These are phyloP conservation scores for Mesodorylaimus sp. DNA, from an alignment of 2,888 invertebrate genomes.

Conservation along the genomic window DNA sequence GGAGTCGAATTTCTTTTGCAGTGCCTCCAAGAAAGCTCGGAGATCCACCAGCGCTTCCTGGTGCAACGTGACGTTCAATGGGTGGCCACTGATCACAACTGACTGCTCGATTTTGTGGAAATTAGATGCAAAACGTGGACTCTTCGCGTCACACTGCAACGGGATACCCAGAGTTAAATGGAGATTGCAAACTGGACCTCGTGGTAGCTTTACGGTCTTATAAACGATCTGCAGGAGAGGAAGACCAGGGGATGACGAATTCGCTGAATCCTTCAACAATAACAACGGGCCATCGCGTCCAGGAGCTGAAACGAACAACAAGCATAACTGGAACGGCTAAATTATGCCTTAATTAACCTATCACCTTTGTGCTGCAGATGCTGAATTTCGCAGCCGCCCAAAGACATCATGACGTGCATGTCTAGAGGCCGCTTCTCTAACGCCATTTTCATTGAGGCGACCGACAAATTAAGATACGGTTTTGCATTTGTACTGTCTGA, in stretches of 20 bases:
- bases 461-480: slow-evolving; percentile 9
- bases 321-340: too few species aligned
- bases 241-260: too few species aligned
- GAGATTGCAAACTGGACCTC: too few species aligned
- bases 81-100: slow-evolving; percentile 60
- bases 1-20: slow-evolving; percentile 14
- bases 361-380: slow-evolving; percentile 41
- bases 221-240: too few species aligned
- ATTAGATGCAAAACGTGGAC: slow-evolving; percentile 34
- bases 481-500: neutral
- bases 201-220: too few species aligned
- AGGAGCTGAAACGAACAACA: too few species aligned
- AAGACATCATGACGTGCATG: slow-evolving; percentile 44
- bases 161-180: too few species aligned
- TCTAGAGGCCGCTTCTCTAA: slow-evolving; percentile 59
- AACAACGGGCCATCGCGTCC: too few species aligned
- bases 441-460: slow-evolving; percentile 46
- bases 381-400: slow-evolving; percentile 56
- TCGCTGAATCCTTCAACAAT: too few species aligned
- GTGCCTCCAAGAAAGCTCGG: slow-evolving; percentile 24
- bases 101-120: slow-evolving; percentile 42
- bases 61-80: slow-evolving; percentile 57
- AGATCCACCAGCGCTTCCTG: slow-evolving; percentile 60
- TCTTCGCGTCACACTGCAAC: slow-evolving; percentile 26
- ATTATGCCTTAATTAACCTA: too few species aligned